Evolutionary conservation across 1,140 invertebrate species (phyloP).

Genomic region (Lordiphosa collinella): DNA sequence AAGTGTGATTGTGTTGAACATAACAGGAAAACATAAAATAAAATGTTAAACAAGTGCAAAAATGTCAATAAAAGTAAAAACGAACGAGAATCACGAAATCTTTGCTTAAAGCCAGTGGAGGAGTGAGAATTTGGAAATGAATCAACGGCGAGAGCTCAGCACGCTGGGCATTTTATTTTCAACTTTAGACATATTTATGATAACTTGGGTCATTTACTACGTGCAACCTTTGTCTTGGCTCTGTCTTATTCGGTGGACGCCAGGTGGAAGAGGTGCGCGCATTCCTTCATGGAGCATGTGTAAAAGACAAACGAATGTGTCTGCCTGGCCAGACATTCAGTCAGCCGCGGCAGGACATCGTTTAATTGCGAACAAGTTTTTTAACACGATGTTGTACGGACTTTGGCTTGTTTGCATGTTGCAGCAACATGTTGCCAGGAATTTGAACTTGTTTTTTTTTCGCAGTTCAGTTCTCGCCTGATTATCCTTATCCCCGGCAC

Average conservation of each 20-base stretch:
- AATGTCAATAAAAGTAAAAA: conserved; percentile 69
- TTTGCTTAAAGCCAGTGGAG: conserved; percentile 2
- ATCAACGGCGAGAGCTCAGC: conserved; percentile 27
- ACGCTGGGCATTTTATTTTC: conserved; percentile 78
- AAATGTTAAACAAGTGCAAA: conserved; percentile 74
- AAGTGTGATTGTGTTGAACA: conserved; percentile 62
- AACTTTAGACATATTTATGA: conserved; percentile 79
- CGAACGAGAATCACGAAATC: conserved; percentile 11
- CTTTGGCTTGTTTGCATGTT: conserved; percentile 63
- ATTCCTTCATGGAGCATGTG: conserved; percentile 24
- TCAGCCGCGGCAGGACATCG: conserved; percentile 79
- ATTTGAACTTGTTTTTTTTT: conserved; percentile 31
- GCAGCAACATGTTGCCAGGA: conserved; percentile 44
- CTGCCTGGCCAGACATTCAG: conserved; percentile 55
- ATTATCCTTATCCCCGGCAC: conserved; percentile 52
- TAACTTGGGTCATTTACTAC: conserved; percentile 80
- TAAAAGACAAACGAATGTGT: conserved; percentile 10
- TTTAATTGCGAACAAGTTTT: conserved; percentile 80
- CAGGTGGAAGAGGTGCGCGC: conserved; percentile 63
- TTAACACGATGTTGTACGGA: conserved; percentile 79
- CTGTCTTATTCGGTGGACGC: conserved; percentile 37
- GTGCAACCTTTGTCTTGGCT: conserved; percentile 77
- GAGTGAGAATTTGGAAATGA: conserved; percentile 2
- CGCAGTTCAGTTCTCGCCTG: conserved; percentile 17
- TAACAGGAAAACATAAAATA: conserved; percentile 44